Percentiles rank a stretch among this genome's conserved stretches.
phyloP scores from a whole-genome alignment of 2,888 invertebrate genomes.

The Labia minor region DNA sequence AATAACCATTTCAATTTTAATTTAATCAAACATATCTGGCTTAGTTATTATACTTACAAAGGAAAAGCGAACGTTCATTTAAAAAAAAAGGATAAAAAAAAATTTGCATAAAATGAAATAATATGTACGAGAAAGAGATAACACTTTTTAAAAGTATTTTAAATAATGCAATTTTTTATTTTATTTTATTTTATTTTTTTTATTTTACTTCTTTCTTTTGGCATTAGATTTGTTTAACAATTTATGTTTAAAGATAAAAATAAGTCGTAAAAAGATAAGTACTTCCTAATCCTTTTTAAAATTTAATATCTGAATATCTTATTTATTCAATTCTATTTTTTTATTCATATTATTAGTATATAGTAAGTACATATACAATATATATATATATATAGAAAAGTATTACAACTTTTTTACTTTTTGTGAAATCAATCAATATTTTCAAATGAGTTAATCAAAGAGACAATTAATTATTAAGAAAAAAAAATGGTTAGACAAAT shows the following conservation, averaged over 20 bases:
- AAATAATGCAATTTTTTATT: not conserved
- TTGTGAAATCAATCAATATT: too few species aligned
- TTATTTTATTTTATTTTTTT: too few species aligned
- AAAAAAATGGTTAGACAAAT: too few species aligned
- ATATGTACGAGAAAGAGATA: constrained; percentile 5
- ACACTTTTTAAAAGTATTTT: constrained; percentile 13
- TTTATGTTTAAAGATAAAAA: not conserved
- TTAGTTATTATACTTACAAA: not conserved
- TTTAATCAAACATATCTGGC: not conserved
- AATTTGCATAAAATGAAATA: constrained; percentile 13
- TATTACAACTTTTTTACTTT: too few species aligned
- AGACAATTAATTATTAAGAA: too few species aligned
- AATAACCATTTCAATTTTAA: not conserved
- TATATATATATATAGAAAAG: too few species aligned
- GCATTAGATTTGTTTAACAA: constrained; percentile 7
- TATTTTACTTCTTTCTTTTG: not conserved
- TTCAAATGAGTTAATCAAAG: too few species aligned
- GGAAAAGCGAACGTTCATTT: not conserved
- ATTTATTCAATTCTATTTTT: not conserved
- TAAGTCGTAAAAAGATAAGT: constrained; percentile 13
- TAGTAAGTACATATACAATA: too few species aligned
- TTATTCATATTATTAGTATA: not conserved
- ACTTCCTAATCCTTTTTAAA: not conserved
- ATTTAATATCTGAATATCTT: constrained; percentile 1
- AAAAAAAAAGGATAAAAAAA: not conserved